Base-by-base conservation (phyloP, 2,888 invertebrate species). In the Bibio marci region DNA sequence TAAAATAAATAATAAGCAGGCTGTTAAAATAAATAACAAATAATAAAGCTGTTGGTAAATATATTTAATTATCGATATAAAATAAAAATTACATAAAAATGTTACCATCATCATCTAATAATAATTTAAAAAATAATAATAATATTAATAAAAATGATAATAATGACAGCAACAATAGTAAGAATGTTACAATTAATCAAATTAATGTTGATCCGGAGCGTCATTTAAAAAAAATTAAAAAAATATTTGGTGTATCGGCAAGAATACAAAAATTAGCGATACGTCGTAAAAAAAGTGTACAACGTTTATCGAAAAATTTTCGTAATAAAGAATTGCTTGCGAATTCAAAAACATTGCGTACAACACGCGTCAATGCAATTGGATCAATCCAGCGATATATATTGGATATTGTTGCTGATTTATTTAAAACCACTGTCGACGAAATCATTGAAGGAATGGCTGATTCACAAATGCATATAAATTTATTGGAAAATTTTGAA, bases 361-460 rank as follows among this genome's bases (percentile, higher is more conserved):
- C 52, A 10, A 48, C 50, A 39, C 48, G 59, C 15, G 39, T 53
- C 2, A 49, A 51, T n/a, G 45, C 47, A 4, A 39, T 59, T 13
- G 53, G 50, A 13, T 49, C 55, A 10, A 55, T 52, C 43, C 77
- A 80, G 52, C 67, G 75, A 44, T 76, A 75, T 55, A 58, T 85
- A 2, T 58, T 83, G 43, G 78, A 79, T 48, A 69, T 73, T 52
- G 72, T 73, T 25, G 73, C 76, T 8, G 59, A 66, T 38, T 77
- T 82, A 44, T 75, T 76, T 42, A 67, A 77, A 6, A 62, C 72
- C 38, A 83, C 85, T 52, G 67, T 69, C 15, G 73, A 76, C 38
- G 57, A 67, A 44, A 69, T 76, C 43, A 57, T 80, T 8, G 80
- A 81, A 41, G 81, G 80, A 37, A 65, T 80, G 5, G 66, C 71